Evolutionary conservation across 2,888 invertebrate genomes (phyloP), one percentile per base, ranked within the genome.

Genomic region (Anorthoa munda): DNA sequence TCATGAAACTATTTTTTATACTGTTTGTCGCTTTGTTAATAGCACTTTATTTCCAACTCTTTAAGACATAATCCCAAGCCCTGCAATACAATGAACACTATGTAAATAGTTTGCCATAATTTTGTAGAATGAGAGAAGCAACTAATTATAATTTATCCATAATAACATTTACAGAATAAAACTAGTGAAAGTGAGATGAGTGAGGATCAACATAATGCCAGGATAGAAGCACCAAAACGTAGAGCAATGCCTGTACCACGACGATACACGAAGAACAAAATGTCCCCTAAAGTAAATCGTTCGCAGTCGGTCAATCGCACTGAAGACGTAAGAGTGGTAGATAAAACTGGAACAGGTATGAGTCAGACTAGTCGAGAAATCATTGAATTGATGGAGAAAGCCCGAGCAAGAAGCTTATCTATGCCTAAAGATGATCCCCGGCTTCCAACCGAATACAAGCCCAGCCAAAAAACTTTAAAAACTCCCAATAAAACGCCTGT

Each of bases 151-250:
- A 90, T 89, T 87, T 90, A 89, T 90, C 86, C 88, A 89, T 93
- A 92, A 93, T 95, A 91, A 93, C 87, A 92, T 96, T 96, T 96
- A 89, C 96, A 96, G 96, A 96, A 91, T 93, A 96, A 96, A 90
- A 96, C 96, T 93, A 96, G 96, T 96, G 96, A 96, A 91, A 96
- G 96, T 95, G 96, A 96, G 91, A 96, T 96, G 96, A 96, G 96
- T 93, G 96, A 96, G 88, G 96, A 96, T 90, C 93, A 93, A 87
- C 92, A 91, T 80, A 91, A 89, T 87, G 76, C 85, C 75, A 86
- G 73, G 82, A 84, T 88, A 82, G 86, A 89, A 75, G 89, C 89
- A 83, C 82, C 91, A 60, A 95, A 91, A 86, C 95, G 96, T 66
- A 96, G 92, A 90, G 91, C 93, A 65, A 90, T 93, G 71, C 94